Evolutionary conservation across 2,888 invertebrate species (phyloP).

Genomic region (Mythimna impura): DNA sequence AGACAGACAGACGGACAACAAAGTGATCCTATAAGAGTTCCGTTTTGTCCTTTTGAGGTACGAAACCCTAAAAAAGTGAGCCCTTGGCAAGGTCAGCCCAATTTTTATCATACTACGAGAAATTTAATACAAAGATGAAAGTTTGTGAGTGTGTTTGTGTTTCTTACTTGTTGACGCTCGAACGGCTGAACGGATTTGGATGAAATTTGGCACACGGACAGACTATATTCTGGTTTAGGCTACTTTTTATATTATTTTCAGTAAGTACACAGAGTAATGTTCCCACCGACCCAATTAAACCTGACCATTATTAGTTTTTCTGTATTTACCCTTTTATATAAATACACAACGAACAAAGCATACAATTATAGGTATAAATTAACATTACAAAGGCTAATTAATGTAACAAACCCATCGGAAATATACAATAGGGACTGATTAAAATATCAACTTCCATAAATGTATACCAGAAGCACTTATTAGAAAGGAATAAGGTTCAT

Average conservation of each 20-base stretch:
- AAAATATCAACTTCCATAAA: slow-evolving; percentile 26
- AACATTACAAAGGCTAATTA: slow-evolving; percentile 32
- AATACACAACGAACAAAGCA: slow-evolving; percentile 26
- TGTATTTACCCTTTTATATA: not conserved
- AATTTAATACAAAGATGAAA: no score
- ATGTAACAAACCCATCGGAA: slow-evolving; percentile 30
- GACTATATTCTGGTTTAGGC: no score
- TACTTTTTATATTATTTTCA: not conserved
- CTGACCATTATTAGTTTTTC: not conserved
- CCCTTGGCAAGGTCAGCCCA: no score
- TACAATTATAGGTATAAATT: slow-evolving; percentile 21
- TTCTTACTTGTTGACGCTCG: no score
- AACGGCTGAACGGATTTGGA: no score
- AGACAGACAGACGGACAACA: no score
- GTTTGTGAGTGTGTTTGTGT: no score
- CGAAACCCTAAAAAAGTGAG: no score
- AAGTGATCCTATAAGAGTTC: no score
- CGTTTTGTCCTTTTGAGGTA: no score
- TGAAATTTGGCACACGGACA: no score
- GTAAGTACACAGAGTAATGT: not conserved
- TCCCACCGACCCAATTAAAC: not conserved
- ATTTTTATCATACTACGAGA: no score
- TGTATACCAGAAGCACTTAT: not conserved
- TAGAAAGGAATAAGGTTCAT: not conserved
- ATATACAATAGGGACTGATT: slow-evolving; percentile 28